Base-by-base conservation (phyloP, 1,140 invertebrate species). In the Lepidurus packardi region DNA sequence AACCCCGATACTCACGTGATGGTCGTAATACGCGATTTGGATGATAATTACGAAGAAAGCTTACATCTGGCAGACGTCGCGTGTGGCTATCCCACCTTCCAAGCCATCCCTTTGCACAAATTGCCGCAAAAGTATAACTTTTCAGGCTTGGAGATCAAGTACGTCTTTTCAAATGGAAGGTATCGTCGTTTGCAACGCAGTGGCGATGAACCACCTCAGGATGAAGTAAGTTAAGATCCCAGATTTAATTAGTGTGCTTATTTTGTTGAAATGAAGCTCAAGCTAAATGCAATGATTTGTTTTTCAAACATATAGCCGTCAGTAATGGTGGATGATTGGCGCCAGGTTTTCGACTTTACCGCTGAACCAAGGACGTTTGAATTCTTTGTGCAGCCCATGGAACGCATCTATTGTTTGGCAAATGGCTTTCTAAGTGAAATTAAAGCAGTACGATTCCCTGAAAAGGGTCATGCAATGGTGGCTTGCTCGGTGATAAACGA, bases 41-140 rank as follows among this genome's bases (percentile, higher is more conserved):
- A 65, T 65, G 53, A 65, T 9, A 65, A 65, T 21, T 65, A 65
- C 53, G 53, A 65, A 65, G 53, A 65, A 65, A 65, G 53, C 21
- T 65, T 65, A 21, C 53, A 65, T 65, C 21, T 65, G 10, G 53
- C 21, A 5, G 53, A 65, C 7, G 21, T 65, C 53, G 53, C 53
- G 53, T 65, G 53, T 21, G 53, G 53, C 13, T 65, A 65, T 65
- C 53, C 53, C 53, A 65, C 53, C 53, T 65, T 65, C 53, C 53
- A 65, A 21, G 53, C 53, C 53, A 65, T 65, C 21, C 53, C 53
- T 7, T 8, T 65, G 0, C 53, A 65, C 53, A 65, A 65, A 65
- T 65, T 65, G 21, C 53, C 53, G 13, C 53, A 65, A 16, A 65
- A 65, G 13, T 65, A 65, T 65, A 13, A 65, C 13, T 65, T 65